A percentile compares a stretch with the other conserved stretches of the same genome.
These are phyloP conservation scores for Harmothoe impar DNA, from an alignment of 2,888 invertebrate genomes.

Conservation along the genomic window DNA sequence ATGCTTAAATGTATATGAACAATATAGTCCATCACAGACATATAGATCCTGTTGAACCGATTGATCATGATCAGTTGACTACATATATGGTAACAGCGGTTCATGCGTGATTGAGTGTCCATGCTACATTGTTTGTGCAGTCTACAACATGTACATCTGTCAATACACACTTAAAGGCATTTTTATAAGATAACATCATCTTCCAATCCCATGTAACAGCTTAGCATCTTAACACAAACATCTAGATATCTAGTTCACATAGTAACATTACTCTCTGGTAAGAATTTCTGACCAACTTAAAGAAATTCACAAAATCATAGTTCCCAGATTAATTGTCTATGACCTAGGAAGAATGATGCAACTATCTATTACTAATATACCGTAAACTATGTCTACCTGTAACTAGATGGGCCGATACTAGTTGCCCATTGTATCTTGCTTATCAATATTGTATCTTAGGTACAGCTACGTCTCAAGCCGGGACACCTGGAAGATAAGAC, in stretches of 20 bases:
- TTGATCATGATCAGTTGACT: background rate
- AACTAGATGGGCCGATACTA: background rate
- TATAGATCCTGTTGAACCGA: too few species aligned
- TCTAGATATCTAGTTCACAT: background rate
- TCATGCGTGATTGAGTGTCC: slow-evolving; percentile 25
- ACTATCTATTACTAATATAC: background rate
- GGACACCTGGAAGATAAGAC: background rate
- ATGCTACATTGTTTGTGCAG: background rate
- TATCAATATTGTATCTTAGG: background rate
- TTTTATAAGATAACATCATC: background rate
- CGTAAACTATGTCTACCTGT: background rate
- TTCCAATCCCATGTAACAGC: background rate
- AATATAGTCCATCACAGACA: too few species aligned
- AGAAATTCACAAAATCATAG: background rate
- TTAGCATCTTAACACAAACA: background rate
- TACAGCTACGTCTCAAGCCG: background rate
- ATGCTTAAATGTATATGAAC: too few species aligned
- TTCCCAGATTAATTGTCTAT: background rate
- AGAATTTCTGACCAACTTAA: background rate
- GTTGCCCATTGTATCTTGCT: background rate
- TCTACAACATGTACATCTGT: slow-evolving; percentile 16
- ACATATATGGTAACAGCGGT: background rate
- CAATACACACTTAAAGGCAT: background rate
- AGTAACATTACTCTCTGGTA: background rate
- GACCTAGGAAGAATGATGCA: slow-evolving; percentile 4